A percentile compares a stretch with the other conserved stretches of the same genome.
Evolutionary conservation across 2,797 vertebrate species (phyloP).

Genomic region (Meriones psammophilus): DNA sequence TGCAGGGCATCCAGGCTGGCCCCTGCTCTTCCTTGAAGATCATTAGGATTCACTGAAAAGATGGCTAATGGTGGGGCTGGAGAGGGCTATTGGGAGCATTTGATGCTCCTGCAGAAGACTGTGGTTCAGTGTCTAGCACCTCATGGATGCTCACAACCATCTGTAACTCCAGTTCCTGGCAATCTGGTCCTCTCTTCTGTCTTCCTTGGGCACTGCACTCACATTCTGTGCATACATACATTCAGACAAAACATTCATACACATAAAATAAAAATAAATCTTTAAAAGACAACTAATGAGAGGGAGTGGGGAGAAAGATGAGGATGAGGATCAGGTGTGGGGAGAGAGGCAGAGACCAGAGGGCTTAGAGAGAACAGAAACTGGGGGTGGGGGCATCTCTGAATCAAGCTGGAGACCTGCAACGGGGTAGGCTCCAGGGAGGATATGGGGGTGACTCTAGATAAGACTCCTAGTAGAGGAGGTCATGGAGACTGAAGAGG

Average conservation of each 20-base stretch:
- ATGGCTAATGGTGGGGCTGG: not conserved
- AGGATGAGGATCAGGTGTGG: too few species aligned
- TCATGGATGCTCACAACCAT: too few species aligned
- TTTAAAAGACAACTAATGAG: not conserved
- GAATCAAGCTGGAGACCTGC: too few species aligned
- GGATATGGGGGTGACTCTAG: too few species aligned
- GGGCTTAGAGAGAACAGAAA: too few species aligned
- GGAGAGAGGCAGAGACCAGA: too few species aligned
- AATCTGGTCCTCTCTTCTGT: not conserved
- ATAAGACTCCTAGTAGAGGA: too few species aligned
- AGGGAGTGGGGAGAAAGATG: too few species aligned
- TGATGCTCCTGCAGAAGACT: not conserved
- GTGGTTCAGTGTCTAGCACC: not conserved
- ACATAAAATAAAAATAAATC: not conserved
- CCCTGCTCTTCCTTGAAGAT: not conserved
- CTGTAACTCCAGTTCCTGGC: not conserved
- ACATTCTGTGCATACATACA: not conserved
- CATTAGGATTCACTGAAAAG: not conserved
- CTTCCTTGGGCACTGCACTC: not conserved
- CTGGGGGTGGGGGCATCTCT: too few species aligned
- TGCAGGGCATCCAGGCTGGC: fast-evolving
- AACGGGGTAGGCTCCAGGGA: too few species aligned
- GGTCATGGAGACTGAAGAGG: too few species aligned
- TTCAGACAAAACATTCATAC: not conserved
- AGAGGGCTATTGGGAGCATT: not conserved